Percentiles rank a stretch among this genome's conserved stretches.
These are phyloP conservation scores for Bos javanicus DNA, from an alignment of 2,113 vertebrate species.

Conservation along the genomic window DNA sequence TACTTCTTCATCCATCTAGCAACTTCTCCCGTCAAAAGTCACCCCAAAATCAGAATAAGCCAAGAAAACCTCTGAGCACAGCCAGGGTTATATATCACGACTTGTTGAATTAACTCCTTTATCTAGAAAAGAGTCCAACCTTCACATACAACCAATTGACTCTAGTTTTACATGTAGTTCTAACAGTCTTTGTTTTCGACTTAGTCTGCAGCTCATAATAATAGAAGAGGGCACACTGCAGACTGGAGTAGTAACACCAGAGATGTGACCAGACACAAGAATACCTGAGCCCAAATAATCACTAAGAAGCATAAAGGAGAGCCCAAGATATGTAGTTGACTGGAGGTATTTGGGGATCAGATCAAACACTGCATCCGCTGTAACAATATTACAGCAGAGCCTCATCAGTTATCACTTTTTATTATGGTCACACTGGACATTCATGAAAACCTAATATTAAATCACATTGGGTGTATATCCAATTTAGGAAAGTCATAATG, in stretches of 20 bases:
- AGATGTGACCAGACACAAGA: background rate
- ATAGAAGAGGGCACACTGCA: background rate
- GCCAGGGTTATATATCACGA: background rate
- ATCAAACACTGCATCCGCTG: background rate
- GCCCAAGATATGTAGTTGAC: background rate
- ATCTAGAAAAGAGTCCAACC: background rate
- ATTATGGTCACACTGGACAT: background rate
- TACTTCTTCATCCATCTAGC: background rate
- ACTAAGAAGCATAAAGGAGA: background rate
- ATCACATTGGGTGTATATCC: background rate
- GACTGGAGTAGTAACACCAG: no score
- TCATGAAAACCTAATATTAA: background rate
- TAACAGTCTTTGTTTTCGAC: background rate
- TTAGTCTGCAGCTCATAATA: background rate
- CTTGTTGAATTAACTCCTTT: background rate
- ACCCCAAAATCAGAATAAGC: background rate
- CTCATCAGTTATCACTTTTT: background rate
- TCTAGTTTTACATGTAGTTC: background rate
- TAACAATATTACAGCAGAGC: rapidly evolving
- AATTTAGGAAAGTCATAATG: background rate
- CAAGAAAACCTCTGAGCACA: background rate
- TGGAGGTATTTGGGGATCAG: background rate
- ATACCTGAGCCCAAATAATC: background rate
- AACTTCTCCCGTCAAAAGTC: background rate
- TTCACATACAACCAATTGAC: background rate